These are phyloP conservation scores for Peromyscus leucopus DNA, from an alignment of 2,113 vertebrate species.

Conservation along the genomic window DNA sequence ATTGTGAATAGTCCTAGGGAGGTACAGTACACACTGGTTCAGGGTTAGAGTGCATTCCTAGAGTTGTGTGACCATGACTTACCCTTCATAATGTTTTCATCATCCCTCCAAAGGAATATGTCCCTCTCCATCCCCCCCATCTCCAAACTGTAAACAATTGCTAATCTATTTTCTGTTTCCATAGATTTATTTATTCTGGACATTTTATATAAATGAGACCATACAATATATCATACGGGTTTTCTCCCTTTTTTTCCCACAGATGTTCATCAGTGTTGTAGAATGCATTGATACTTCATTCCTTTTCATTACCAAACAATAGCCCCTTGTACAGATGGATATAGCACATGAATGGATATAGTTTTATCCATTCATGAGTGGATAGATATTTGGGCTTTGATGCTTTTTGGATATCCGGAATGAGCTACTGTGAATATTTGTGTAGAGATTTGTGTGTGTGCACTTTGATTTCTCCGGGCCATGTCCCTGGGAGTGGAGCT, in stretches of 20 bases:
- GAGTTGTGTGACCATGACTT: background rate
- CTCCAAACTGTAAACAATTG: background rate
- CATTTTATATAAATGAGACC: background rate
- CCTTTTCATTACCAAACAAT: constrained; percentile 44
- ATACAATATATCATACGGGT: constrained; percentile 15
- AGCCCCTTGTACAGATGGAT: background rate
- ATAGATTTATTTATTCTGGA: background rate
- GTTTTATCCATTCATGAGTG: constrained; percentile 4
- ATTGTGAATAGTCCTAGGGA: background rate
- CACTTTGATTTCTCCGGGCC: constrained; percentile 48
- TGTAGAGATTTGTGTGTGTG: background rate
- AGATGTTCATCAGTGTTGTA: background rate
- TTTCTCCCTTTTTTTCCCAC: constrained; percentile 9
- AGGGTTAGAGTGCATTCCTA: background rate
- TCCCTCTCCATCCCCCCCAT: background rate
- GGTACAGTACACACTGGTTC: background rate
- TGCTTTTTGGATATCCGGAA: background rate
- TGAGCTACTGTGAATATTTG: background rate
- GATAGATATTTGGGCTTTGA: constrained; percentile 35
- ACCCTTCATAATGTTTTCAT: constrained; percentile 38
- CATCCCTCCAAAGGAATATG: background rate
- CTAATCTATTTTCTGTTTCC: constrained; percentile 10
- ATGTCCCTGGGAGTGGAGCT: constrained; percentile 9
- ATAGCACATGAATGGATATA: background rate
- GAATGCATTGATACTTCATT: background rate